Evolutionary conservation across 2,888 invertebrate genomes (phyloP), one percentile per base, ranked within the genome.

Genomic region (Leptinotarsa juncta): DNA sequence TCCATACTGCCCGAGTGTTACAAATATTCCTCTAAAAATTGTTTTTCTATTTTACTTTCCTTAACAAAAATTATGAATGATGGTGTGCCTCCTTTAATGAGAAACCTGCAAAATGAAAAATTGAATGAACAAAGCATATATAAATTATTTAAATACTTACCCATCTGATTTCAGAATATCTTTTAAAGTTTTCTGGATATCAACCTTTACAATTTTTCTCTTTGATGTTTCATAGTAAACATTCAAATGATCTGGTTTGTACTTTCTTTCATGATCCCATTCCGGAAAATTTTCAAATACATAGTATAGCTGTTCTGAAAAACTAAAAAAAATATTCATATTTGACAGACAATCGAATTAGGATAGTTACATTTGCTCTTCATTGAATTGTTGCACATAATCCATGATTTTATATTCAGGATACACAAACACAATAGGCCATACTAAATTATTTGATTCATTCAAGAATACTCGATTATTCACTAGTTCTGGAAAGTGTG

Each of bases 381-480:
- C 97, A 14, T 92, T 90, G 83, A 97, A 95, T 74, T 91, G 91
- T 86, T 94, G 93, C 57, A 98, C 91, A 82, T 97, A 95, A 87
- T 99, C 98, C 67, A 96, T 95, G 82, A 94, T 92, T 74, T 93
- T 90, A 84, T 93, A 93, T 88, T 98, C 97, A 0, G 98, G 98
- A 87, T 97, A 98, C 15, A 96, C 89, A 80, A 98, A 92, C 20
- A 96, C 89, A 0, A 97, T 93, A 0, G 98, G 98, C 97, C 97
- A 98, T 69, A 93, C 88, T 15, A 98, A 87, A 60, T 88, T 86
- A 15, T 88, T 89, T 0, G 92, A 87, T 82, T 91, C 88, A 77
- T 91, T 90, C 15, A 95, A 82, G 82, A 91, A 90, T 0, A 95
- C 95, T 69, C 91, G 90, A 74, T 90, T 88, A 71, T 92, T 90